Evolutionary conservation across 2,113 vertebrate genomes (phyloP), one percentile per base, ranked within the genome.

Genomic region (Istiophorus platypterus): DNA sequence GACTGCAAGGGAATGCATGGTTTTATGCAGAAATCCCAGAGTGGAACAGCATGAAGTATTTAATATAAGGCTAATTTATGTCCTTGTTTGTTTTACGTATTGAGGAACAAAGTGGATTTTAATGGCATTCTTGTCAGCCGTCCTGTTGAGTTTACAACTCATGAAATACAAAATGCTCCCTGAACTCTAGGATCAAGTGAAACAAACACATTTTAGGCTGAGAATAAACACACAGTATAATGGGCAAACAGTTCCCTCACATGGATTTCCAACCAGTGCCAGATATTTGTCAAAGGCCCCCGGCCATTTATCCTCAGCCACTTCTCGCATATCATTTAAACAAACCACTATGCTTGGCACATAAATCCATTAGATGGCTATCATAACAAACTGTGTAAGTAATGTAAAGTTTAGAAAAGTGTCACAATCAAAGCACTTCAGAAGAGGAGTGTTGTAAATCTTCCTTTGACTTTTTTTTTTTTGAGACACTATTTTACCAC

Each of bases 371-470:
- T 81, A 85, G 71, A 81, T 34, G 51, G 78, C 51, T 78, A 72
- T 87, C 84, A 92, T 89, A 91, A 93, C 90, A 92, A 89, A 82
- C 66, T 61, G 69, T 66, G 61, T 49, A 85, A 80, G 76, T 85
- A 80, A 82, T 65, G 72, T 75, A 67, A 88, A 86, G 81, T 91
- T 90, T 90, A 81, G 45, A 79, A 67, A 86, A 78, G 64, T 83
- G 68, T 82, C 76, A 76, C 27, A 59, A 73, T 87, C 78, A 47
- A 85, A 90, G 85, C 59, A 71, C 70, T 65, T 84, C 67, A 24
- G 45, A 5, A 78, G 73, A 71, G 31, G 59, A 69, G 20, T 20
- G 39, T 31, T 54, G 41, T 77, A 74, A 73, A 81, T 87, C n/a
- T 31, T 80, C 14, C 13, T 81, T 31, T 78, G 72, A 72, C 45